Evolutionary conservation across 1,140 invertebrate genomes (phyloP).

Genomic region (Telenomus remus): DNA sequence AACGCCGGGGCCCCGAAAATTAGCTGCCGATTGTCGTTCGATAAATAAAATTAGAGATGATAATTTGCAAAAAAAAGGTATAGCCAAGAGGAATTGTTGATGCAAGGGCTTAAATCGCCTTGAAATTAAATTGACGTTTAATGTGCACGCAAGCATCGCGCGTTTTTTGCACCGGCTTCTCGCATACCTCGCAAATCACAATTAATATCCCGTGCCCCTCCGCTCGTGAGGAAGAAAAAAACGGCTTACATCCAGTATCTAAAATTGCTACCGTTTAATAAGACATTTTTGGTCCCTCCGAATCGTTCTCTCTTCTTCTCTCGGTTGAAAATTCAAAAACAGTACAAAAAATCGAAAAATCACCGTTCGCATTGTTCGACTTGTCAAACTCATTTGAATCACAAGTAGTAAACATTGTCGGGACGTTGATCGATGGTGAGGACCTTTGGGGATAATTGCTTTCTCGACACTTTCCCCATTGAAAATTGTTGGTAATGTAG

Average conservation of each 20-base stretch:
- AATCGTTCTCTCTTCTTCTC: too few species aligned
- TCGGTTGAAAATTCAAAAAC: too few species aligned
- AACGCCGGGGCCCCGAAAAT: constrained; percentile 34
- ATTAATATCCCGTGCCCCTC: too few species aligned
- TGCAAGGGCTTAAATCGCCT: constrained; percentile 19
- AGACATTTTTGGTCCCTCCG: too few species aligned
- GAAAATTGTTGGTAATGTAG: neutral
- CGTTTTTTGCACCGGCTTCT: constrained; percentile 1
- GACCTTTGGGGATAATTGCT: constrained; percentile 11
- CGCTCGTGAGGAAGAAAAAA: too few species aligned
- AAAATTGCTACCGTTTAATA: too few species aligned
- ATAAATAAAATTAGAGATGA: constrained; percentile 45
- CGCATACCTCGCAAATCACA: constrained; percentile 10
- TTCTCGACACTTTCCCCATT: constrained; percentile 25
- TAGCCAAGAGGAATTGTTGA: neutral
- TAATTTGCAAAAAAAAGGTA: constrained; percentile 41
- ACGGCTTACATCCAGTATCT: too few species aligned
- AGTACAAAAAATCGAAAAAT: too few species aligned
- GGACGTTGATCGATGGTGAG: neutral
- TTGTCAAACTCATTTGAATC: constrained; percentile 10
- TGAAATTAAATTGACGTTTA: constrained; percentile 30
- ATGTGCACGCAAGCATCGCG: constrained; percentile 12
- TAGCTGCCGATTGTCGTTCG: constrained; percentile 35
- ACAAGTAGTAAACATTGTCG: constrained; percentile 3
- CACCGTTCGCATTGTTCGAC: neutral